Evolutionary conservation across 2,797 vertebrate genomes (phyloP).

Genomic region (Gambusia yucatana): DNA sequence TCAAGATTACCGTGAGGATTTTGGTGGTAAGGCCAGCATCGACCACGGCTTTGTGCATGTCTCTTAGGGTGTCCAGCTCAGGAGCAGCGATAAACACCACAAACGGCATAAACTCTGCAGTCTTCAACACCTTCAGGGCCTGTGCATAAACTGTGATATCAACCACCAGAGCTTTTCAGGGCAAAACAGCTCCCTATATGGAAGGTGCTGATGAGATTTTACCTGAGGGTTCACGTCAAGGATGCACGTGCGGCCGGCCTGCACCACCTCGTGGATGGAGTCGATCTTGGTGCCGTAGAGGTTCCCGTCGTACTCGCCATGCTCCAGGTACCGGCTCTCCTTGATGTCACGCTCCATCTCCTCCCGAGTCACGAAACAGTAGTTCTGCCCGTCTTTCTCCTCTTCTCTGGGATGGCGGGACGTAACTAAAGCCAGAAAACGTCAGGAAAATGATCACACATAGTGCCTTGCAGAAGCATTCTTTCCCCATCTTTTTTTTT

Average conservation of each 20-base stretch:
- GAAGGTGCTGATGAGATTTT: neutral
- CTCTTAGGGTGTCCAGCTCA: conserved; percentile 91
- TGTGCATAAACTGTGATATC: conserved; percentile 59
- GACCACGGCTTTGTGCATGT: conserved; percentile 98
- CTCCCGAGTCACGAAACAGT: conserved; percentile 90
- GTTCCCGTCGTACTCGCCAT: conserved; percentile 97
- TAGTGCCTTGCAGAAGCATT: neutral
- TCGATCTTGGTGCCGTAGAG: conserved; percentile 98
- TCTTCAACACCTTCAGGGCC: conserved; percentile 96
- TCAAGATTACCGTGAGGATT: conserved; percentile 88
- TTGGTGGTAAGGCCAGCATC: conserved; percentile 98
- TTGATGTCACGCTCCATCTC: conserved; percentile 96
- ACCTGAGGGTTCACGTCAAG: conserved; percentile 98
- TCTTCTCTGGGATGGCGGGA: conserved; percentile 93
- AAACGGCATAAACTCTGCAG: conserved; percentile 98
- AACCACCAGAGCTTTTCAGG: conserved; percentile 6
- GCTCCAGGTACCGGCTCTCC: conserved; percentile 92
- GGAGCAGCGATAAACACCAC: conserved; percentile 98
- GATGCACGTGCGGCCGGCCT: conserved; percentile 92
- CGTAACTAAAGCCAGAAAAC: conserved; percentile 84
- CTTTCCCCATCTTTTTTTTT: neutral
- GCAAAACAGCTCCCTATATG: neutral
- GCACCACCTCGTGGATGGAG: conserved; percentile 95
- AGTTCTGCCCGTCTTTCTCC: conserved; percentile 93
- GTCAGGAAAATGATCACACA: conserved; percentile 9